Base-by-base conservation (phyloP, 2,797 vertebrate genomes). In the Meriones psammophilus region DNA sequence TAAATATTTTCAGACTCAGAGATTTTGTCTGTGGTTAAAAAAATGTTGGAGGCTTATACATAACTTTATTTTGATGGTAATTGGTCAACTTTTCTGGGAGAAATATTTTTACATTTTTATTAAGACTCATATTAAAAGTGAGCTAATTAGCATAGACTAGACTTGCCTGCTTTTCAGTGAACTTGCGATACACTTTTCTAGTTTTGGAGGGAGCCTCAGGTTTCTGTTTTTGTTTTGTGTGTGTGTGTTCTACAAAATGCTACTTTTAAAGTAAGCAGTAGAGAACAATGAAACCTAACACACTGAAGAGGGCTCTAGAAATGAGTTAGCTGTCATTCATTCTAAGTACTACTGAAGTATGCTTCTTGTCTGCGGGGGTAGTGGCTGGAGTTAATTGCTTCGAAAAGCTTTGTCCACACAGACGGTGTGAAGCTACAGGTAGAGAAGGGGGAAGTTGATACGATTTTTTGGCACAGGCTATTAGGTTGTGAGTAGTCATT, bases 21-120 rank as follows among this genome's bases (percentile, higher is more conserved):
- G 77, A 91, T 74, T 88, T 95, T 78, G 30, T 79, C 8, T 79
- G 15, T 26, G 36, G 84, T 79, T 74, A 79, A 92, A 95, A 76
- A 92, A 95, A 76, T 33, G 33, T 74, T 77, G 69, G 68, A 78
- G 9, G 69, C 18, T 18, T 18, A 28, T 50, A 50, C 88, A 50
- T 28, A 88, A 76, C 2, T 79, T 58, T 73, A 80, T 88, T 96
- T 95, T 93, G n/a, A 89, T 62, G 9, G 39, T 56, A 74, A 20
- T 36, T 73, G 62, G 87, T 94, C 74, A 79, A n/a, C 64, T 90
- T 86, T 85, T n/a, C 33, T 39, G 68, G 81, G 13, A 56, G 74
- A 68, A 77, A 14, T 85, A 73, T 87, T 97, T 95, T 86, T 66
- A 28, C 56, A 30, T 74, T 81, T 68, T 46, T 76, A 83, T 86